Evolutionary conservation across 2,797 vertebrate genomes (phyloP), one percentile per base, ranked within the genome.

Genomic region (Cyprinodon diabolis): DNA sequence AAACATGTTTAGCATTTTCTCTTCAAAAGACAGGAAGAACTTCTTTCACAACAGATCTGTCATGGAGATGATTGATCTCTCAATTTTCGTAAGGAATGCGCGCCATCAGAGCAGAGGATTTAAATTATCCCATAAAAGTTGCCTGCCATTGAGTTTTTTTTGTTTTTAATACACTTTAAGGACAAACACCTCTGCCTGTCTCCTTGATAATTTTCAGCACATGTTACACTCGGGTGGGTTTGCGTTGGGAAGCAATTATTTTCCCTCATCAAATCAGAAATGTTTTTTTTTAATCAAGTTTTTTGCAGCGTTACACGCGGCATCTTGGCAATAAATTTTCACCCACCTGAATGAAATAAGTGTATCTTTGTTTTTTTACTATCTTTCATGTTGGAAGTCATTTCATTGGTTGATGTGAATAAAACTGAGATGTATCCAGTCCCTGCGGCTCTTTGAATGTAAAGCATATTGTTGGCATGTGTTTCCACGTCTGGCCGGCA

Each of bases 161-260:
- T 6, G 37, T 43, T 19, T 63, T 66, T 66, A 66, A 90, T 88
- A 81, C 87, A 90, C 91, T 91, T 93, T 89, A 90, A 93, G 88
- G 89, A 94, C 90, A 94, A 93, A 94, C 90, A 94, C 91, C 92
- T 89, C 90, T 92, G 92, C 93, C 93, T 93, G 90, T 94, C 93
- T 94, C 82, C 92, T 87, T 80, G 76, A 86, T 95, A 93, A 94
- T 93, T 93, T 86, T 86, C 86, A 88, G 91, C 94, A 94, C 92
- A 92, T 94, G 94, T 92, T 92, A 90, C 89, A 92, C 93, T 94
- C 91, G 90, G 89, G 91, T 81, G 92, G 62, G 79, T 91, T 92
- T 79, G 86, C 81, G 77, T 84, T 91, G 79, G 79, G 84, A 91
- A 89, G 90, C 92, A 94, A 94, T 95, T 95, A 93, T 90, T 87